A percentile compares a stretch with the other conserved stretches of the same genome.
Evolutionary conservation across 2,888 invertebrate genomes (phyloP).

Genomic region (Fragum sueziense): DNA sequence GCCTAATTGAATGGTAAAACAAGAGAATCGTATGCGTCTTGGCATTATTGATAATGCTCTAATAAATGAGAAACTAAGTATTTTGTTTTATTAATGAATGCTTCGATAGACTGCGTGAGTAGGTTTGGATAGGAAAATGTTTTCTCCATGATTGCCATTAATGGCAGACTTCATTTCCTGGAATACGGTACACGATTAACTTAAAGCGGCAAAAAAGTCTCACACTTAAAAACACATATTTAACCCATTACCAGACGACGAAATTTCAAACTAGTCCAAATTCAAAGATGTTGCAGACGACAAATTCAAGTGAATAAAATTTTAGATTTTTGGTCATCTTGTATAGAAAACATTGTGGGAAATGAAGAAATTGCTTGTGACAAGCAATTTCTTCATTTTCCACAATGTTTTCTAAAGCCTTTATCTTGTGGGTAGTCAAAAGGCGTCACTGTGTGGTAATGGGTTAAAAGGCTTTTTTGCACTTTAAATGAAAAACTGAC

Average conservation of each 20-base stretch:
- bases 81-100: slow-evolving; percentile 45
- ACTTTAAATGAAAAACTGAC: too few species aligned
- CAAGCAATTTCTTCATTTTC: background rate
- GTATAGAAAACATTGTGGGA: background rate
- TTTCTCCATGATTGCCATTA: slow-evolving; percentile 12
- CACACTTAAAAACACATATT: too few species aligned
- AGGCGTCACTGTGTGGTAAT: too few species aligned
- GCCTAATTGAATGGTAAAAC: slow-evolving; percentile 16
- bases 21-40: slow-evolving; percentile 17
- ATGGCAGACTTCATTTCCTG: slow-evolving; percentile 20
- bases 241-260: too few species aligned
- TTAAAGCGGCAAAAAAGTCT: background rate
- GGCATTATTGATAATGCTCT: slow-evolving; percentile 45
- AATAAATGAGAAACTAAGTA: slow-evolving; percentile 48
- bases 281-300: too few species aligned
- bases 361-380: background rate
- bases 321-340: too few species aligned
- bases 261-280: too few species aligned
- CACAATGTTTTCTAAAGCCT: too few species aligned
- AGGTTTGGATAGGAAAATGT: background rate
- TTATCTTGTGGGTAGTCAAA: too few species aligned
- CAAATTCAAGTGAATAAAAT: too few species aligned
- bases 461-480: too few species aligned
- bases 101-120: slow-evolving; percentile 19
- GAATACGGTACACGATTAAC: background rate